Evolutionary conservation across 37 sponge, comb jelly and placozoan species (phyloP), one percentile per base, ranked within the genome.

Genomic region (Bolinopsis microptera): DNA sequence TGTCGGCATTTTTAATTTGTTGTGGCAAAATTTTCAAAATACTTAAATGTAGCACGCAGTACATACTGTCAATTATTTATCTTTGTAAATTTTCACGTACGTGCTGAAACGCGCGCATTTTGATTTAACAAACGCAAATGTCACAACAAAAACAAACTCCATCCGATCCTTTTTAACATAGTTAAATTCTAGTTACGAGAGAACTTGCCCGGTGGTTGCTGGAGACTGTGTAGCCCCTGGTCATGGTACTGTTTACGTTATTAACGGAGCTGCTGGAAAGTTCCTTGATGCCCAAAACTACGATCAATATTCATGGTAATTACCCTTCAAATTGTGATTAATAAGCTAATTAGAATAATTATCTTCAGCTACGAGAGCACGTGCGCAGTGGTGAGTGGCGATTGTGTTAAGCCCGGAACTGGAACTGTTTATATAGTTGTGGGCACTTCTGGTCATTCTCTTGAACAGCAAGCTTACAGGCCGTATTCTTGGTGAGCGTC

Each of bases 391-490:
- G 92, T 94, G 61, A 76, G 69, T 39, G 69, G 93, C 39, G 30
- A 33, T 24, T 95, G 96, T 83, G 48, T 38, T 30, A 34, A 39
- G 24, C 80, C 80, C 1, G 80, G 80, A 16, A 38, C 38, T 26
- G 95, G 94, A 3, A 93, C 94, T 0, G 94, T 95, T 24, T 95
- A 96, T 41, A 30, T 96, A 0, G 94, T 94, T 18, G 93, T 94
- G 0, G 96, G 96, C 0, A 68, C 93, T 31, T 95, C 95, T 35
- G 96, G 96, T 18, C 34, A 31, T 22, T 13, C 37, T 5, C 36
- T 95, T 36, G 96, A 94, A 22, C 21, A 32, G 0, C 76, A 38
- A 3, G 75, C 32, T 24, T 82, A 76, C 26, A 80, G 33, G 35
- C 48, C 92, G 23, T 82, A 76, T 22, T 40, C 68, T 0, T 95